phyloP scores from a whole-genome alignment of 2,888 invertebrate genomes.

The Conistra vaccinii region DNA sequence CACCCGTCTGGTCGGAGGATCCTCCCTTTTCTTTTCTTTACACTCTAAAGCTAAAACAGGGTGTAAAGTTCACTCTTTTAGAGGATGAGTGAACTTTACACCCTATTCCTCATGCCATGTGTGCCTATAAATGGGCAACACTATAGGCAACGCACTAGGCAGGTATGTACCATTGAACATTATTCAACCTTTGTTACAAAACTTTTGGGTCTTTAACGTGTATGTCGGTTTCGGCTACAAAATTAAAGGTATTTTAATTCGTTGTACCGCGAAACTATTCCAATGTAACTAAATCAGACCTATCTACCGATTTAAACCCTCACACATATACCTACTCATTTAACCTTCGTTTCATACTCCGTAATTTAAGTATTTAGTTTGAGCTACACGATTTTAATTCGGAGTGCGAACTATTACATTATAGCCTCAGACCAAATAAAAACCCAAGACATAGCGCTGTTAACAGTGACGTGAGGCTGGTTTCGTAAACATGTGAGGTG shows the following conservation, averaged over 20 bases:
- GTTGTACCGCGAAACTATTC: neutral
- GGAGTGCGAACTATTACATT: too few relatives aligned
- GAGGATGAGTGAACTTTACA: too few relatives aligned
- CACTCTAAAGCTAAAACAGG: too few relatives aligned
- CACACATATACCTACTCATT: neutral
- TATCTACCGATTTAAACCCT: neutral
- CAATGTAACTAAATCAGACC: neutral
- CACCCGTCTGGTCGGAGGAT: too few relatives aligned
- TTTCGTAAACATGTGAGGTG: too few relatives aligned
- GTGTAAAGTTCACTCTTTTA: too few relatives aligned
- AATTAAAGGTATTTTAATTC: neutral
- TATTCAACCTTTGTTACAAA: neutral
- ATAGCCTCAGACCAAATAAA: too few relatives aligned
- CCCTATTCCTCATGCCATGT: too few relatives aligned
- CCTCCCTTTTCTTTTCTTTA: too few relatives aligned
- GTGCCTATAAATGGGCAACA: too few relatives aligned
- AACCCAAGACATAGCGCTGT: too few relatives aligned
- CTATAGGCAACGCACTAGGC: neutral
- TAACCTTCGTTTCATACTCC: neutral
- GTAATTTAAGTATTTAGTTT: neutral
- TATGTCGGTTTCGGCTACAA: neutral
- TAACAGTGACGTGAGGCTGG: too few relatives aligned
- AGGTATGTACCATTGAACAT: neutral
- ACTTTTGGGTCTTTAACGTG: neutral
- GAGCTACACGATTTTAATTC: neutral